Evolutionary conservation across 2,113 vertebrate genomes (phyloP).

Genomic region (Microtus pennsylvanicus): DNA sequence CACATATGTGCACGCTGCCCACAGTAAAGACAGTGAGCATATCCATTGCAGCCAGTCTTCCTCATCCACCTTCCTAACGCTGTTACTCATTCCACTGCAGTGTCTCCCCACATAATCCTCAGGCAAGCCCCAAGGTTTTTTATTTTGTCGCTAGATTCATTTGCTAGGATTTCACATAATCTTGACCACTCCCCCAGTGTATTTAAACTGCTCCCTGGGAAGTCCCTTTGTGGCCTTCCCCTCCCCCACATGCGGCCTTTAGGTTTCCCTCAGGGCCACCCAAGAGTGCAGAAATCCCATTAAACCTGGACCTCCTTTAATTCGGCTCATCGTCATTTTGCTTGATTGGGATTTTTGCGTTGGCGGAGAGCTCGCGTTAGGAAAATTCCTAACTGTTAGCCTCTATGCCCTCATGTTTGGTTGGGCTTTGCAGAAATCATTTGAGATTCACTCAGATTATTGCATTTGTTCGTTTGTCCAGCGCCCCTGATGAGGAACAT

Average conservation of each 20-base stretch:
- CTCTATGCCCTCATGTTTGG: neutral
- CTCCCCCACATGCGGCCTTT: too few species aligned
- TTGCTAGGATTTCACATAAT: neutral
- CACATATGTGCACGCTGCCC: neutral
- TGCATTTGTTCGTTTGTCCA: neutral
- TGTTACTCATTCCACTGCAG: neutral
- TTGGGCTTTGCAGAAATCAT: neutral
- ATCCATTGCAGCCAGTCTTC: neutral
- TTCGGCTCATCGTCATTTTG: too few species aligned
- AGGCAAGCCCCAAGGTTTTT: neutral
- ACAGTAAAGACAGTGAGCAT: neutral
- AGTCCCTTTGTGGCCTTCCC: too few species aligned
- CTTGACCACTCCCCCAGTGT: too few species aligned
- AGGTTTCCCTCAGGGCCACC: too few species aligned
- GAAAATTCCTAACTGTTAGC: too few species aligned
- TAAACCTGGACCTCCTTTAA: too few species aligned
- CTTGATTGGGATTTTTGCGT: too few species aligned
- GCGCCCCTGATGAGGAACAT: neutral
- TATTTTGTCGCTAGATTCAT: neutral
- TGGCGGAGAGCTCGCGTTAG: too few species aligned
- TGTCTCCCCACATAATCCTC: neutral
- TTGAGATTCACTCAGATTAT: neutral
- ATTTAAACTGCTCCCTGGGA: too few species aligned
- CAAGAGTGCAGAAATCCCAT: too few species aligned
- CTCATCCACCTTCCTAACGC: neutral